These are phyloP conservation scores for Ctenosaura bakeri DNA, from an alignment of 2,797 vertebrate species.

Conservation along the genomic window DNA sequence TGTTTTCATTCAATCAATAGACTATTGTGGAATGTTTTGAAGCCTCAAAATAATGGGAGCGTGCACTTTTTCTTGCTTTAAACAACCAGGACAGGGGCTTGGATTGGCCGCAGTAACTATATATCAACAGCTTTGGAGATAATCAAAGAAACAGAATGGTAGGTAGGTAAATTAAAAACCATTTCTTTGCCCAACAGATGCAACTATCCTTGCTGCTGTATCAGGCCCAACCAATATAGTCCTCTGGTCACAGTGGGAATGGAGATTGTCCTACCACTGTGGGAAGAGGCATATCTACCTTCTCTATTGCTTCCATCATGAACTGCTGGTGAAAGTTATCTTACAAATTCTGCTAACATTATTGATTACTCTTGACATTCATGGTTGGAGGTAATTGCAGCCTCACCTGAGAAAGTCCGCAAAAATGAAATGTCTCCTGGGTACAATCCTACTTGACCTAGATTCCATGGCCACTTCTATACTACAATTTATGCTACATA, in stretches of 20 bases:
- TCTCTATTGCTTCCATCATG: too few species aligned
- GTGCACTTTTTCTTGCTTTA: neutral
- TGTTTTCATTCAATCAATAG: neutral
- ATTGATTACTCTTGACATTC: neutral
- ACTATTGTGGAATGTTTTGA: neutral
- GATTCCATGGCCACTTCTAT: too few species aligned
- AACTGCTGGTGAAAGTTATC: too few species aligned
- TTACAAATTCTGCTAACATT: neutral
- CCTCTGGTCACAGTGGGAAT: neutral
- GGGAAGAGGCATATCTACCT: too few species aligned
- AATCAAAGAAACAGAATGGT: neutral
- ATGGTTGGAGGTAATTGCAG: neutral
- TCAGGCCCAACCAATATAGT: neutral
- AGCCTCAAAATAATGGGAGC: constrained; percentile 1
- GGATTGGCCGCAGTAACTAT: neutral
- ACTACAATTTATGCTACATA: too few species aligned
- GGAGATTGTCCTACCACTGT: too few species aligned
- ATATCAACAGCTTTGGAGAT: neutral
- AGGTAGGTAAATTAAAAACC: neutral
- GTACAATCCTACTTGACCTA: neutral
- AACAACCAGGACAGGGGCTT: neutral
- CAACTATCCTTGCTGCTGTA: neutral
- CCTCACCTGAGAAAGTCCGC: neutral
- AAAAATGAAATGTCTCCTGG: neutral
- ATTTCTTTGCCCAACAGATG: neutral